phyloP scores from a whole-genome alignment of 2,797 vertebrate genomes.

The Bovichtus diacanthus region DNA sequence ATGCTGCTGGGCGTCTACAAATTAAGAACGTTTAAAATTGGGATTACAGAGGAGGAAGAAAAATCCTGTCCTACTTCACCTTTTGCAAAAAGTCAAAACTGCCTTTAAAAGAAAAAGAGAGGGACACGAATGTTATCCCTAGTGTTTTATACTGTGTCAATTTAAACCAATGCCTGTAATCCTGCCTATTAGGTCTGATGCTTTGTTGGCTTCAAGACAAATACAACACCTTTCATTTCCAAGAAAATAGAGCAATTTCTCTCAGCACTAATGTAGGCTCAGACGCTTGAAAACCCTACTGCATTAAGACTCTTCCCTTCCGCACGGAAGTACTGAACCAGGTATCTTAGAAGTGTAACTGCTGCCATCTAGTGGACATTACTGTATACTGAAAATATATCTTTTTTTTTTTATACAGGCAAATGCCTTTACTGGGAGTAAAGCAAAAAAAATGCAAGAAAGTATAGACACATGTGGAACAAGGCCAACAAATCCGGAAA shows the following conservation, averaged over 20 bases:
- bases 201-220: neutral
- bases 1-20: neutral
- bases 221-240: neutral
- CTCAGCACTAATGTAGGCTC: neutral
- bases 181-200: neutral
- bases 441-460: neutral
- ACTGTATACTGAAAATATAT: constrained; percentile 10
- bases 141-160: neutral
- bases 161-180: neutral
- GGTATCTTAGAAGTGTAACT: neutral
- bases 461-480: neutral
- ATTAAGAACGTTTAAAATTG: neutral
- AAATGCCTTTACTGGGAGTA: neutral
- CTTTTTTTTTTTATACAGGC: too few species aligned
- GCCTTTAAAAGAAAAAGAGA: neutral
- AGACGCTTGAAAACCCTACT: neutral
- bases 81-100: neutral
- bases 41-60: neutral
- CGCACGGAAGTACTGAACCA: neutral
- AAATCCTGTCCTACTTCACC: neutral
- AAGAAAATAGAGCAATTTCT: neutral
- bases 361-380: constrained; percentile 77
- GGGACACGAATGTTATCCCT: neutral
- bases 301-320: neutral
- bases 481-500: neutral